Evolutionary conservation across 2,888 invertebrate species (phyloP).

Genomic region (Petrophora chlorosata): DNA sequence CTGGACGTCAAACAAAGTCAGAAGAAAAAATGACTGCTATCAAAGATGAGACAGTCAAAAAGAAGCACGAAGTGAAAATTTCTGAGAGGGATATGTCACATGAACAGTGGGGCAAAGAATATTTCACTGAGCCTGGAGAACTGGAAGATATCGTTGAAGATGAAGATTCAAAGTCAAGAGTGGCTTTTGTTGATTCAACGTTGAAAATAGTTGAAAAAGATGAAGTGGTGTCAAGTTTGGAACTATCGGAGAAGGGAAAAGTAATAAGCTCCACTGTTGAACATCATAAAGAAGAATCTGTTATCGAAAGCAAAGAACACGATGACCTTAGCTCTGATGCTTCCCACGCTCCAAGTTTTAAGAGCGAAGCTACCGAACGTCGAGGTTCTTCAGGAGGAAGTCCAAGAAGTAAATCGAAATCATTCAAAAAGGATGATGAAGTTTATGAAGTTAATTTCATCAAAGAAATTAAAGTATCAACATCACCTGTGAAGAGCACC

Average conservation of each 20-base stretch:
- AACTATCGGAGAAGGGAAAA: constrained; percentile 76
- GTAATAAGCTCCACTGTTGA: constrained; percentile 73
- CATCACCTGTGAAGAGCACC: constrained; percentile 76
- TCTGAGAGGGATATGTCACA: constrained; percentile 79
- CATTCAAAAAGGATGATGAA: constrained; percentile 78
- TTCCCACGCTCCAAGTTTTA: constrained; percentile 75
- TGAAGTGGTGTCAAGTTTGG: constrained; percentile 70
- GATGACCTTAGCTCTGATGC: constrained; percentile 77
- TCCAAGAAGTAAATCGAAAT: constrained; percentile 75
- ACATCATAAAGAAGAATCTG: constrained; percentile 76
- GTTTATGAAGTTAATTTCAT: constrained; percentile 81
- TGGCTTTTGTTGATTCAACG: constrained; percentile 72
- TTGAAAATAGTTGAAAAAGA: constrained; percentile 76
- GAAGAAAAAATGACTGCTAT: constrained; percentile 80
- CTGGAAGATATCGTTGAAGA: constrained; percentile 75
- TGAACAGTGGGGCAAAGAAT: constrained; percentile 82
- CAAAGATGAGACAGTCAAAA: constrained; percentile 76
- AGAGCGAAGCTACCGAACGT: constrained; percentile 69
- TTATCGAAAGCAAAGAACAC: constrained; percentile 79
- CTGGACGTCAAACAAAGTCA: constrained; percentile 73
- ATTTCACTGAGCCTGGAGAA: constrained; percentile 77
- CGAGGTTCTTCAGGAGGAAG: constrained; percentile 71
- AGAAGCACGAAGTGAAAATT: constrained; percentile 78
- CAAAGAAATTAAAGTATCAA: constrained; percentile 80
- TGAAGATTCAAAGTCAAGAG: constrained; percentile 65